Evolutionary conservation across 2,888 invertebrate genomes (phyloP), one percentile per base, ranked within the genome.

Genomic region (Drosophila nigritarsus): DNA sequence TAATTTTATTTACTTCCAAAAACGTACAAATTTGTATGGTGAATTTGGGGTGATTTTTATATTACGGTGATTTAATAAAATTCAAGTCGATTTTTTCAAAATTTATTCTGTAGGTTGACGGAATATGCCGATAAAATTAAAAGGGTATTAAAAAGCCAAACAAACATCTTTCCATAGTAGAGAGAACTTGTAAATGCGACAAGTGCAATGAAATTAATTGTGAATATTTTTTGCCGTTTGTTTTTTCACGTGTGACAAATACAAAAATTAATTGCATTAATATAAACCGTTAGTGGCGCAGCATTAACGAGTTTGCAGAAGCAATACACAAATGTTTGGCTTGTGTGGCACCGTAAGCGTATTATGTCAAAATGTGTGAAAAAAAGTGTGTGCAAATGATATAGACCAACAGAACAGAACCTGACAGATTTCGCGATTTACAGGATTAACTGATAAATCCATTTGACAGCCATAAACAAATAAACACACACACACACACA

Each of bases 221-320:
- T 54, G 20, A 20, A 13, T 38, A 38, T 15, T 67, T 78, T 59
- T 67, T 65, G 65, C 50, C 65, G 73, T 55, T 80, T 63, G 61
- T 80, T 58, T 72, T 70, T 56, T 61, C 42, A 53, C 61, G 63
- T 61, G 71, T 66, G 70, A 71, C 65, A 85, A 73, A 81, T 71
- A 65, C 67, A 65, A 73, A 86, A 81, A 83, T 73, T 73, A 80
- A 87, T 84, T 87, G 73, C 85, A 68, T 82, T 84, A 76, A 75
- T 82, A 73, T 84, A 70, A 64, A 66, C 61, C 63, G 82, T 24
- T 56, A 53, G 58, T 34, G 36, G 24, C n/a, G 24, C 24, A 59
- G 8, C 36, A 38, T 34, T 34, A 20, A 20, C 50, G 32, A 24
- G 45, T 55, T n/a, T 54, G 36, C 51, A 40, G 48, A 38, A 3